Evolutionary conservation across 2,113 vertebrate genomes (phyloP).

Genomic region (Numenius arquata): DNA sequence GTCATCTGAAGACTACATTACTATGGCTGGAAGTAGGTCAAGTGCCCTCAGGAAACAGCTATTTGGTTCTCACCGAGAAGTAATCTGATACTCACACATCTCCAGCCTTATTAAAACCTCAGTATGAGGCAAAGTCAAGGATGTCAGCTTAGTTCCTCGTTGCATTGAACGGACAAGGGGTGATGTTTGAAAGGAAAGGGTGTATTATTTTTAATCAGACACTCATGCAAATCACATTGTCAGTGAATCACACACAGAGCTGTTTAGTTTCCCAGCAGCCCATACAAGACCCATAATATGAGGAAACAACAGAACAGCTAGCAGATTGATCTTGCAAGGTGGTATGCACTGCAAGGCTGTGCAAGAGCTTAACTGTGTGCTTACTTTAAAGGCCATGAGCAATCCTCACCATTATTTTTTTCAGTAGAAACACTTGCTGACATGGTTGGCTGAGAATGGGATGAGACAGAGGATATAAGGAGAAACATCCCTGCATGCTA

Average conservation of each 20-base stretch:
- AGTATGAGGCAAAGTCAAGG: conserved; percentile 3
- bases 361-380: neutral
- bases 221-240: neutral
- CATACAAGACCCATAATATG: neutral
- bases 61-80: neutral
- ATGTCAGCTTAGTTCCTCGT: conserved; percentile 1
- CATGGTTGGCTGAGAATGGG: neutral
- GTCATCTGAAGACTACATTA: conserved; percentile 8
- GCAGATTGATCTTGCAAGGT: neutral
- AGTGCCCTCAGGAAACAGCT: conserved; percentile 39
- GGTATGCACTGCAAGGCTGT: neutral
- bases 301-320: neutral
- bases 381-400: neutral
- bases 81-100: conserved; percentile 35
- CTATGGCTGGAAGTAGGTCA: conserved; percentile 43
- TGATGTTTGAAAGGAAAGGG: neutral
- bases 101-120: conserved; percentile 44
- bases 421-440: neutral
- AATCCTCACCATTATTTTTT: neutral
- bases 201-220: conserved; percentile 3
- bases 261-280: neutral
- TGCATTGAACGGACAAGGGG: neutral
- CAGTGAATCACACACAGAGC: neutral
- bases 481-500: neutral
- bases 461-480: neutral